phyloP scores from a whole-genome alignment of 2,113 vertebrate species.

The Syngnathus floridae region DNA sequence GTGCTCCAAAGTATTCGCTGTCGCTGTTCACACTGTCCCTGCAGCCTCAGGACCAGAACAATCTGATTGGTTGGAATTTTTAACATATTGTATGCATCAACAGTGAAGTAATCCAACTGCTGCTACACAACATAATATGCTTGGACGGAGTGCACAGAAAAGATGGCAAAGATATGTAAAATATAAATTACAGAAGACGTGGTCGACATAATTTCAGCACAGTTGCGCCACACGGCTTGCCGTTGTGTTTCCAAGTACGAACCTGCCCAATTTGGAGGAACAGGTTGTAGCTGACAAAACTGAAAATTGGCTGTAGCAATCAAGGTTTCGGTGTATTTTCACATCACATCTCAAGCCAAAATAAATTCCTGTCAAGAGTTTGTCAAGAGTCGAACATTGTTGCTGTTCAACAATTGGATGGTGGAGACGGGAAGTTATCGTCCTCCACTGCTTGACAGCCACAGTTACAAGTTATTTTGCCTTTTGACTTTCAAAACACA shows the following conservation, averaged over 20 bases:
- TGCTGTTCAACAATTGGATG: slow-evolving; percentile 8
- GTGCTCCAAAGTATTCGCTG: slow-evolving; percentile 21
- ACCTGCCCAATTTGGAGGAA: neutral
- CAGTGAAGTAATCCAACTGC: slow-evolving; percentile 13
- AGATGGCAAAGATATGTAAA: neutral
- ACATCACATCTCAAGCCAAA: slow-evolving; percentile 10
- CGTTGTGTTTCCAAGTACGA: neutral
- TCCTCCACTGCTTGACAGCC: neutral
- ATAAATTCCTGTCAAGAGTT: slow-evolving; percentile 21
- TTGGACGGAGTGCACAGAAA: neutral
- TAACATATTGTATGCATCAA: slow-evolving; percentile 12
- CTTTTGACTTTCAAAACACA: neutral
- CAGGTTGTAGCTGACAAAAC: slow-evolving; percentile 3
- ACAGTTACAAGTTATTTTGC: neutral
- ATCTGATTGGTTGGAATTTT: slow-evolving; percentile 28
- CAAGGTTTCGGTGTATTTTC: neutral
- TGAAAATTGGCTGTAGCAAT: neutral
- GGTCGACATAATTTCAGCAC: too few relatives aligned
- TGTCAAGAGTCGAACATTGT: slow-evolving; percentile 21
- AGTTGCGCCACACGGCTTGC: neutral
- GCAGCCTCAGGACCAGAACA: slow-evolving; percentile 10
- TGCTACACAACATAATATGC: neutral
- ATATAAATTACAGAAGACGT: neutral
- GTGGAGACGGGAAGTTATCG: neutral
- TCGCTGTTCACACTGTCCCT: slow-evolving; percentile 19